Percentiles rank a stretch among this genome's conserved stretches.
phyloP scores from a whole-genome alignment of 2,888 invertebrate species.

The Oscheius myriophilus region DNA sequence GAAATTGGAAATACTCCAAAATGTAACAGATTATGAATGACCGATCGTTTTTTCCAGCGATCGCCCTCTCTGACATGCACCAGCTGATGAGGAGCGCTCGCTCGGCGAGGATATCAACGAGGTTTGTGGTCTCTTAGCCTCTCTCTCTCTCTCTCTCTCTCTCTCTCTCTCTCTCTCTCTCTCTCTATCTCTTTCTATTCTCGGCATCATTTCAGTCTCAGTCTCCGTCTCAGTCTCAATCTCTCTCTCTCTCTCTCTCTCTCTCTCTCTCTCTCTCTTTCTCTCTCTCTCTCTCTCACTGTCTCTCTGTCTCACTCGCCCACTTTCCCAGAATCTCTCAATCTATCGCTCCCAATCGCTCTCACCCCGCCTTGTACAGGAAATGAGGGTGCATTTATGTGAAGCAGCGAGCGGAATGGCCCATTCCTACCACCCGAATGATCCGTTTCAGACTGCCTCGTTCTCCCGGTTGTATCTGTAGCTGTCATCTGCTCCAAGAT shows the following conservation, averaged over 20 bases:
- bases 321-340: neutral
- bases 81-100: conserved; percentile 49
- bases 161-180: conserved; percentile 1
- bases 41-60: conserved; percentile 35
- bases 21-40: too few relatives aligned
- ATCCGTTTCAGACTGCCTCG: conserved; percentile 41
- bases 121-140: conserved; percentile 23
- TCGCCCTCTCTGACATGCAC: conserved; percentile 55
- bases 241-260: conserved; percentile 1
- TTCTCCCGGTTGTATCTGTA: conserved; percentile 47
- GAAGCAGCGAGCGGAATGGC: neutral
- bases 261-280: neutral
- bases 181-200: neutral
- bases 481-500: conserved; percentile 51
- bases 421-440: neutral
- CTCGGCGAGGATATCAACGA: conserved; percentile 39
- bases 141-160: neutral
- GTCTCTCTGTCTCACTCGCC: conserved; percentile 1
- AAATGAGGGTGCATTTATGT: conserved; percentile 1
- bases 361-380: conserved; percentile 3
- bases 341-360: neutral
- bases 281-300: neutral
- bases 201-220: neutral
- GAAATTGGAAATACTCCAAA: too few relatives aligned
- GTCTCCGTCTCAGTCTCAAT: neutral